Base-by-base conservation (phyloP, 2,113 vertebrate genomes). In the Coptodon rendalli region DNA sequence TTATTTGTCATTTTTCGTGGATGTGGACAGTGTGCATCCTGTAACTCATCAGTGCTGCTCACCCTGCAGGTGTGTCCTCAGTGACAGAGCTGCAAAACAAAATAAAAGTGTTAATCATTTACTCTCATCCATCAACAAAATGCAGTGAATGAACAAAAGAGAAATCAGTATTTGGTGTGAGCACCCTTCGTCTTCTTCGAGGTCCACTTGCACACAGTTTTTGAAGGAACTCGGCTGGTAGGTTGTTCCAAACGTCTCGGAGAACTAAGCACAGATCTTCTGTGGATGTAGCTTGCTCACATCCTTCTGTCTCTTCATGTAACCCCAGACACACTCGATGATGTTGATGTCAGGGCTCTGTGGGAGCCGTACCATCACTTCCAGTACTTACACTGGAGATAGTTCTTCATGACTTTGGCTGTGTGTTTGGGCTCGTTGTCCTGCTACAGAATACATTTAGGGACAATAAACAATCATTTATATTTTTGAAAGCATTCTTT, bases 61-160 rank as follows among this genome's bases (percentile, higher is more conserved):
- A 38, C 57, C 2, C 86, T 34, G 56, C 36, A 63, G 19, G 43
- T 1, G 8, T 53, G 10, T 83, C 53, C 6, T 79, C 43, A 24
- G 78, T 59, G 54, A 11, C 16, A 87, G 73, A 22, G 66, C 63
- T 27, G 85, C 57, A n/a, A 57, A 57, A 57, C 52, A 54, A 54
- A 22, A 22, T 1, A 1, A 22, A 57, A 14, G 56, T 29, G 14
- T 29, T 57, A 16, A 57, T 57, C 56, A 57, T 27, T 27, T 57
- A 14, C 27, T 57, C 22, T 57, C 54, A 57, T 5, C 13, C 1
- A 8, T 14, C 7, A 57, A 57, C 54, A 57, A 57, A 57, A 27
- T 27, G 22, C 22, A 7, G 54, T 57, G 12, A 57, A 2, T 16
- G 24, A 59, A 59, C 56, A 59, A 9, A 29, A 29, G 1, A 59